Evolutionary conservation across 2,113 vertebrate species (phyloP), one percentile per base, ranked within the genome.

Genomic region (Actinemys pallida): DNA sequence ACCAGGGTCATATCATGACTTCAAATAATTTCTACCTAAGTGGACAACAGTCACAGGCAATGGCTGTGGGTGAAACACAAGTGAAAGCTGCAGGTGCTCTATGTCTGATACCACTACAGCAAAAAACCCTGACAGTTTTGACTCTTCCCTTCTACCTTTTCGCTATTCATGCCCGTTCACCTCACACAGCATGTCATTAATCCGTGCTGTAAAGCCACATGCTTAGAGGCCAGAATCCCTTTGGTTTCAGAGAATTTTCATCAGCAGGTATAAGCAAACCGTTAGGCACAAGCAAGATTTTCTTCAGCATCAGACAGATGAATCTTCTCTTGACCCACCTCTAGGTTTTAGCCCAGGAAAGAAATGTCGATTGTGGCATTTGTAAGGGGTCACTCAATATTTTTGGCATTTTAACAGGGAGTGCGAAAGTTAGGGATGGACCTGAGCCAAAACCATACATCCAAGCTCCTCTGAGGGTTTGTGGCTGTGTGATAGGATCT

Each of bases 71-170:
- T 72, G 45, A 69, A 62, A 47, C 29, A 50, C 83, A 47, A 85
- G 19, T 84, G 87, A 93, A 95, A 82, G n/a, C 59, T 87, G 88
- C 31, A 93, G 50, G 86, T 89, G 54, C 39, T 59, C 39, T 80
- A 57, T 50, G 39, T 83, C 86, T 91, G 80, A 85, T 25, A 35
- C 3, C 1, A 0, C 56, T 69, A 16, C 20, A 39, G 20, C 75
- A 94, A 92, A 93, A 69, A 25, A 3, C 10, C 65, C 45, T 22
- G 56, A 69, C 1, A 90, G 31, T 54, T 90, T 12, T 93, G 8
- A 93, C 20, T 92, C 39, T 81, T 83, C 25, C 56, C 49, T 53
- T 86, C 59, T 56, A 59, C 31, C 42, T 42, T 59, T 25, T 69
- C 3, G 8, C 2, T 1, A 6, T 87, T 83, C 35, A 13, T 12